Base-by-base conservation (phyloP, 2,888 invertebrate genomes). In the Caradrina kadenii region DNA sequence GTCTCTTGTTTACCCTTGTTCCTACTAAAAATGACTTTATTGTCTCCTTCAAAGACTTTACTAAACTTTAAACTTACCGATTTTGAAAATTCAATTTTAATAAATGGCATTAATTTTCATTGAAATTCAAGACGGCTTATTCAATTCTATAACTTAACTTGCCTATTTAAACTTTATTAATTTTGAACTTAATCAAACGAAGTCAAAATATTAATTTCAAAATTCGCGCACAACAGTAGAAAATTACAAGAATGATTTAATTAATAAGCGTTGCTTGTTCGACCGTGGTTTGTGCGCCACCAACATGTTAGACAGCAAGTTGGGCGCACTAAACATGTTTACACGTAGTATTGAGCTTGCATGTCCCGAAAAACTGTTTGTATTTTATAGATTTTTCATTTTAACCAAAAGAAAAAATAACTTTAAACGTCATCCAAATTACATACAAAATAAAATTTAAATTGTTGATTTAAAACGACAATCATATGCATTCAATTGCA, bases 201-300 rank as follows among this genome's bases (percentile, higher is more conserved):
- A 69, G 52, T 69, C 54, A 53, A 73, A 74, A 54, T 65, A 52
- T 75, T 62, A 54, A 79, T 79, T 52, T 59, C 42, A 31, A 69
- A 74, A 65, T 74, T 52, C 26, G 49, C 35, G 54, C 45, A 31
- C 45, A 56, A 49, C 42, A 58, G 55, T 65, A 58, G 56, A 64
- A 54, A 49, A 74, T 79, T 59, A 63, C 62, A 62, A 62, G 59
- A 63, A 64, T 55, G 22, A 63, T 65, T 65, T 69, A 80, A 63
- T 78, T 75, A 75, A 26, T 39, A 15, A 69, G 76, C 63, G 69
- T 66, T 62, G n/a, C 52, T 52, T 66, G 69, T 69, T 80, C 42
- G 53, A 52, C 56, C 59, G 65, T 75, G 68, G 21, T 31, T 62
- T 52, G 52, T 39, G 74, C 53, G 53, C 49, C n/a, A 49, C 61